Percentiles rank a stretch among this genome's conserved stretches.
These are phyloP conservation scores for Paratrypauchen microcephalus DNA, from an alignment of 2,797 vertebrate genomes.

Conservation along the genomic window DNA sequence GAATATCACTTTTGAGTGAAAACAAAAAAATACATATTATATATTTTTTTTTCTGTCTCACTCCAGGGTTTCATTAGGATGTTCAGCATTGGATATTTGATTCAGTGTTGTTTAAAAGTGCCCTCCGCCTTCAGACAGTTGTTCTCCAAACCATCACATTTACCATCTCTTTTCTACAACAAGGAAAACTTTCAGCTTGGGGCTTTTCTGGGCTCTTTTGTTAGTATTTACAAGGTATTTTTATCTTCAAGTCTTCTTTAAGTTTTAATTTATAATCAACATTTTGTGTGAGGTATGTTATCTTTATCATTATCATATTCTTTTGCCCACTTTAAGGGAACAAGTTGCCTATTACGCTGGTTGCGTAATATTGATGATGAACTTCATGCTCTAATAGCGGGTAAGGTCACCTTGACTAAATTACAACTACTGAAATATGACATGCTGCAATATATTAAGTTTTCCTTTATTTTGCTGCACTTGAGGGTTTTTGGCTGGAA, in stretches of 20 bases:
- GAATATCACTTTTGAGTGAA: background rate
- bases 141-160: conserved; percentile 91
- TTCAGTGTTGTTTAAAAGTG: conserved; percentile 96
- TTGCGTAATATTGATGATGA: conserved; percentile 96
- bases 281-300: background rate
- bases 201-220: conserved; percentile 95
- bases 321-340: conserved; percentile 77
- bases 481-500: conserved; percentile 92
- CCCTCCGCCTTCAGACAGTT: conserved; percentile 91
- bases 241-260: background rate
- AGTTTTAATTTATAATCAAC: background rate
- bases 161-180: conserved; percentile 94
- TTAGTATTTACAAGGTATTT: conserved; percentile 98
- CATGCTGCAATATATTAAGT: background rate
- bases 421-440: background rate
- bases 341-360: conserved; percentile 96
- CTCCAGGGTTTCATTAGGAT: conserved; percentile 93
- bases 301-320: background rate
- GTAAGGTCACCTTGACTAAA: conserved; percentile 67
- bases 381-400: conserved; percentile 93
- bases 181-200: conserved; percentile 98
- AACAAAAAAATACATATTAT: background rate
- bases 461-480: background rate
- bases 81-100: conserved; percentile 97
- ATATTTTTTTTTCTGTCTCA: background rate